These are phyloP conservation scores for Enteromius thamalakanensis DNA, from an alignment of 2,797 vertebrate genomes.

Conservation along the genomic window DNA sequence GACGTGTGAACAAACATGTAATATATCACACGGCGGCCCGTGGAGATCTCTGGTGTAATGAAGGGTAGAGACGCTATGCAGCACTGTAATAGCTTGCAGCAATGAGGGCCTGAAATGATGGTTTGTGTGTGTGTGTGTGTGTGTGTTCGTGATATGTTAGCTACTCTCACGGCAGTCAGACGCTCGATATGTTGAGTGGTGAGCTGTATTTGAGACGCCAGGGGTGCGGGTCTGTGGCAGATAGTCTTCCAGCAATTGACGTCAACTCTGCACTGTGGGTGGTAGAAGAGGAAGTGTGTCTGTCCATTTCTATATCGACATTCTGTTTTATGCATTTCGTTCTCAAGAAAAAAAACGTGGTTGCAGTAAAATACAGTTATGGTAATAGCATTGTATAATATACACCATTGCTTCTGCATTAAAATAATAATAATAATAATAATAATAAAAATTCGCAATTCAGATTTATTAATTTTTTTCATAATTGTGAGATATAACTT, in stretches of 20 bases:
- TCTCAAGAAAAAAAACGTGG: background rate
- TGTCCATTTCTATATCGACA: slow-evolving; percentile 27
- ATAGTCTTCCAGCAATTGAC: slow-evolving; percentile 34
- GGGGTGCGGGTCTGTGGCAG: slow-evolving; percentile 25
- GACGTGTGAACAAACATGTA: slow-evolving; percentile 47
- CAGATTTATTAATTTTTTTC: no score
- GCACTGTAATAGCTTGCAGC: slow-evolving; percentile 37
- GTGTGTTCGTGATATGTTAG: slow-evolving; percentile 44
- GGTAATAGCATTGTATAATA: background rate
- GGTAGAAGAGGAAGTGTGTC: slow-evolving; percentile 29
- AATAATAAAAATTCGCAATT: no score
- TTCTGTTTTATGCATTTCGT: slow-evolving; percentile 16
- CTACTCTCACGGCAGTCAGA: slow-evolving; percentile 36
- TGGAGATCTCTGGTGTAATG: slow-evolving; percentile 46
- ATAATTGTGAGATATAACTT: no score
- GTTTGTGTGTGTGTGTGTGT: slow-evolving; percentile 40
- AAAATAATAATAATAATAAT: no score
- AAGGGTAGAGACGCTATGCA: slow-evolving; percentile 40
- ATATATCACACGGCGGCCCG: slow-evolving; percentile 41
- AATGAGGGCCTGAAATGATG: slow-evolving; percentile 20
- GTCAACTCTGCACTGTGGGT: background rate
- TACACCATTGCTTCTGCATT: background rate
- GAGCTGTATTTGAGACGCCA: slow-evolving; percentile 40
- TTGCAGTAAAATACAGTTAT: background rate
- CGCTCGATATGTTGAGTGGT: slow-evolving; percentile 47